Percentiles rank a stretch among this genome's conserved stretches.
Evolutionary conservation across 2,797 vertebrate species (phyloP).

Genomic region (Coregonus suidteri): DNA sequence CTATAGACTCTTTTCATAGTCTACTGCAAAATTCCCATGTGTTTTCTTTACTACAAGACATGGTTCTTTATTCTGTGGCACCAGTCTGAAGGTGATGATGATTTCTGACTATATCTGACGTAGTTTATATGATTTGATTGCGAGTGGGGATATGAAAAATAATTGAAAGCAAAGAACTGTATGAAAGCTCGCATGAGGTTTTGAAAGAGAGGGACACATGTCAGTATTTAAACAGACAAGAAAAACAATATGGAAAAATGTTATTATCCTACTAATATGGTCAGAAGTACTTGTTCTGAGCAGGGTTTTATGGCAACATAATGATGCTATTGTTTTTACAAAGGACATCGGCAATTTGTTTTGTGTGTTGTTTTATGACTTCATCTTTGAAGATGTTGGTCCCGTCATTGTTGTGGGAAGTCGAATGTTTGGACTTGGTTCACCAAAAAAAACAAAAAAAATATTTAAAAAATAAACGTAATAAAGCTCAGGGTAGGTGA

Average conservation of each 20-base stretch:
- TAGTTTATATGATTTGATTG: background rate
- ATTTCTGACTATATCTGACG: background rate
- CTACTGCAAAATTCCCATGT: background rate
- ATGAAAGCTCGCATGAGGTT: background rate
- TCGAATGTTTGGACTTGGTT: background rate
- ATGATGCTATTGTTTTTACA: conserved; percentile 7
- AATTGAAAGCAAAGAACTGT: background rate
- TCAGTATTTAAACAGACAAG: background rate
- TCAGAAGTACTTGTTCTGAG: background rate
- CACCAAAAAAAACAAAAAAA: background rate
- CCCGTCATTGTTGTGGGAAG: background rate
- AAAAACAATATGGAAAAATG: background rate
- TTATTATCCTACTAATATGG: background rate
- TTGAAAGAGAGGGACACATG: background rate
- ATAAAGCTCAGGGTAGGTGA: background rate
- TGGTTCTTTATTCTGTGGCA: background rate
- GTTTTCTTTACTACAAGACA: background rate
- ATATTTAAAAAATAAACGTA: no score
- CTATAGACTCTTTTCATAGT: background rate
- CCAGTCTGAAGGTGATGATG: background rate
- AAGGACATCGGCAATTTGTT: background rate
- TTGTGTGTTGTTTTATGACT: background rate
- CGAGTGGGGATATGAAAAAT: background rate
- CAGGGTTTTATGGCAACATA: background rate
- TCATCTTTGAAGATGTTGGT: conserved; percentile 1